These are phyloP conservation scores for Drepana arcuata DNA, from an alignment of 1,140 invertebrate species.

Conservation along the genomic window DNA sequence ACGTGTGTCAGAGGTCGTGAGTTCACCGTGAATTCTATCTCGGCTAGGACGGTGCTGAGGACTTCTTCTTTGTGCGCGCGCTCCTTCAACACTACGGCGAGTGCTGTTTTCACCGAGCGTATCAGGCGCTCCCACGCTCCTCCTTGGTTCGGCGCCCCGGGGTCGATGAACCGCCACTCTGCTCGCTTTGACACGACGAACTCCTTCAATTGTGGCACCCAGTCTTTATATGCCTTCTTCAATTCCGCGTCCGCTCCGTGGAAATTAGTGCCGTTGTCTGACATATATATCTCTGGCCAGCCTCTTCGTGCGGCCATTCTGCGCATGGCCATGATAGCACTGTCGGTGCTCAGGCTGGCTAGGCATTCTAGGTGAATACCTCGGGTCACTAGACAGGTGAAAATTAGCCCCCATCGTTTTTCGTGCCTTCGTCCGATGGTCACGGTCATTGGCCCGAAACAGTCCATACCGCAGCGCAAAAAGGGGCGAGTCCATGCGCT, in stretches of 20 bases:
- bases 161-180: slow-evolving; percentile 24
- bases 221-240: slow-evolving; percentile 2
- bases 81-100: slow-evolving; percentile 6
- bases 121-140: slow-evolving; percentile 28
- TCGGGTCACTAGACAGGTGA: too few species aligned
- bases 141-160: slow-evolving; percentile 20
- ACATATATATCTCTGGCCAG: too few species aligned
- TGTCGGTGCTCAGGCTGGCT: too few species aligned
- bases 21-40: slow-evolving; percentile 18
- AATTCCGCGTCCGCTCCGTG: too few species aligned
- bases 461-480: slow-evolving; percentile 2
- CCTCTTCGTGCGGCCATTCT: too few species aligned
- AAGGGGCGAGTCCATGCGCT: neutral
- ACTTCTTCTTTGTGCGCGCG: slow-evolving; percentile 16
- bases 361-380: too few species aligned
- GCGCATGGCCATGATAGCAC: too few species aligned
- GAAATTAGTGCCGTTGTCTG: too few species aligned
- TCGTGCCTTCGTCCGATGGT: neutral
- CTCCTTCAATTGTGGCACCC: slow-evolving; percentile 2
- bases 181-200: slow-evolving; percentile 1
- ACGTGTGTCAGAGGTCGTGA: neutral
- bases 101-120: slow-evolving; percentile 18
- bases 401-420: neutral
- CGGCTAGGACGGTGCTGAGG: slow-evolving; percentile 11
- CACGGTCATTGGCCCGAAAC: slow-evolving; percentile 6